Evolutionary conservation across 2,888 invertebrate genomes (phyloP).

Genomic region (Lasioglossum villosulum): DNA sequence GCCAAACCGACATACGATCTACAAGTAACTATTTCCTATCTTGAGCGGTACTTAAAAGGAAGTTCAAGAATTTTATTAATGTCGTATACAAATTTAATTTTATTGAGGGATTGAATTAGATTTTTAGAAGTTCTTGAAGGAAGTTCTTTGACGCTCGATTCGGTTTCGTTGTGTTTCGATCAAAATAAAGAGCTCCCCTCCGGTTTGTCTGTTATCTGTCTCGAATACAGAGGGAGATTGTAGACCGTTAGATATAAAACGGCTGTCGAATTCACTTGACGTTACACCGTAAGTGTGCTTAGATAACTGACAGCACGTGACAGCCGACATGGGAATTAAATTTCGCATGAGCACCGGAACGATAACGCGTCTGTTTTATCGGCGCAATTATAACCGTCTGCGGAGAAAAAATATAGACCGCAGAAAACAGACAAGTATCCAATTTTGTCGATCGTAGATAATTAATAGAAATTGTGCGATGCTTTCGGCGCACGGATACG

Average conservation of each 20-base stretch:
- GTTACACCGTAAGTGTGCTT: neutral
- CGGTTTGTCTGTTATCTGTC: neutral
- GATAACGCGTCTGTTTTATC: neutral
- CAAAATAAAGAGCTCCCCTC: neutral
- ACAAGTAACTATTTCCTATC: neutral
- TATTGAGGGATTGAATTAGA: too few relatives aligned
- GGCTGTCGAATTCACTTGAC: neutral
- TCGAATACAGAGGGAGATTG: neutral
- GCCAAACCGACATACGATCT: neutral
- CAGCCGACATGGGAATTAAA: neutral
- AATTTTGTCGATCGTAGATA: too few relatives aligned
- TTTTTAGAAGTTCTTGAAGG: neutral
- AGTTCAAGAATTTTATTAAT: too few relatives aligned
- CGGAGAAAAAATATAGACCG: neutral
- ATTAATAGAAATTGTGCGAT: too few relatives aligned
- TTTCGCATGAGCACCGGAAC: neutral
- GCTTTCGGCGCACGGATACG: too few relatives aligned
- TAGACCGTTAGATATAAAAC: neutral
- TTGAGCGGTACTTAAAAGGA: neutral
- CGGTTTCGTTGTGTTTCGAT: neutral
- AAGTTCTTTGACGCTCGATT: neutral
- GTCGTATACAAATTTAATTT: too few relatives aligned
- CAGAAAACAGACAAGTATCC: neutral
- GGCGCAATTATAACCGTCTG: neutral
- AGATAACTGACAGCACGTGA: neutral